These are phyloP conservation scores for Magallana angulata DNA, from an alignment of 1,140 invertebrate genomes.

Conservation along the genomic window DNA sequence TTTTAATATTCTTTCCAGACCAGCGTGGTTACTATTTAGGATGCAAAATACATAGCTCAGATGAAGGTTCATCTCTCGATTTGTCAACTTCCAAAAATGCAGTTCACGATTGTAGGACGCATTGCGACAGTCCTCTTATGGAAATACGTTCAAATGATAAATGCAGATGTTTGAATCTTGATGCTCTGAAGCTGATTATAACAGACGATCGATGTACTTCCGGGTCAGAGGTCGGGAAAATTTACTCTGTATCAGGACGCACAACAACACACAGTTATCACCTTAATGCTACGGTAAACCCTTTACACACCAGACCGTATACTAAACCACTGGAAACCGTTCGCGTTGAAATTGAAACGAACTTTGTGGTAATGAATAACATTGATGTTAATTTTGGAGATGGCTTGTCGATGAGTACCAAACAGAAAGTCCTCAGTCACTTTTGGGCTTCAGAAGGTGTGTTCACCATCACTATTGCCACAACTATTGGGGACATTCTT, in stretches of 20 bases:
- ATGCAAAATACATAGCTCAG: background rate
- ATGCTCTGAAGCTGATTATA: background rate
- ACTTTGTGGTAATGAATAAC: constrained; percentile 53
- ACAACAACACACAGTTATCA: constrained; percentile 45
- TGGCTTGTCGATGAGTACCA: constrained; percentile 59
- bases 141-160: background rate
- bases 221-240: constrained; percentile 42
- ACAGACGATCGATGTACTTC: constrained; percentile 36
- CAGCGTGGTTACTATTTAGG: constrained; percentile 3
- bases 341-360: constrained; percentile 60
- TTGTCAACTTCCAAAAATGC: background rate
- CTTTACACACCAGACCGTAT: constrained; percentile 58
- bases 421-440: constrained; percentile 62
- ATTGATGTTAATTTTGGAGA: constrained; percentile 73
- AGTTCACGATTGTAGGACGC: constrained; percentile 29
- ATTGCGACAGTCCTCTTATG: background rate
- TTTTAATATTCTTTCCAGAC: background rate
- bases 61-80: constrained; percentile 23
- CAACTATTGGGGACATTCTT: constrained; percentile 61
- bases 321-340: constrained; percentile 72
- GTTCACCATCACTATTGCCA: constrained; percentile 68
- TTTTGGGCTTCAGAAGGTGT: constrained; percentile 64
- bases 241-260: constrained; percentile 52
- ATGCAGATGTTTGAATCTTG: constrained; percentile 28
- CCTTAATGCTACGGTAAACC: constrained; percentile 48